phyloP scores from a whole-genome alignment of 2,113 vertebrate genomes.

The Neotoma lepida region DNA sequence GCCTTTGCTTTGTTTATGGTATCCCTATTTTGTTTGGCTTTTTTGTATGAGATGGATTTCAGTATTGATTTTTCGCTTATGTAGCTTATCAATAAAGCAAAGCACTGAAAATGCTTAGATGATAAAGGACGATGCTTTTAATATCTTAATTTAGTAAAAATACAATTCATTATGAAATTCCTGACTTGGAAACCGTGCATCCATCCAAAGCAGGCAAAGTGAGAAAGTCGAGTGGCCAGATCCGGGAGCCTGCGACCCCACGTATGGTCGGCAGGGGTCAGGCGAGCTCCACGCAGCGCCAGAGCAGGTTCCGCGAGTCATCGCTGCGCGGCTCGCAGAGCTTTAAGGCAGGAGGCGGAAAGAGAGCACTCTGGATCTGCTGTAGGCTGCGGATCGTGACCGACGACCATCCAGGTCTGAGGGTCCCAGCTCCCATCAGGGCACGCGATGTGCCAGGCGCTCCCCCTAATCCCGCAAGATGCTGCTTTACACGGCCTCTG shows the following conservation, averaged over 20 bases:
- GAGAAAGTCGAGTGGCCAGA: rapidly evolving
- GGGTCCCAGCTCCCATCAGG: background rate
- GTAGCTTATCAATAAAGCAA: too few species aligned
- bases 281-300: conserved; percentile 66
- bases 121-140: background rate
- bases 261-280: conserved; percentile 65
- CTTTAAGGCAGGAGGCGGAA: rapidly evolving
- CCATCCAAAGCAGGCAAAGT: background rate
- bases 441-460: background rate
- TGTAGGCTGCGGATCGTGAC: background rate
- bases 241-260: background rate
- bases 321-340: rapidly evolving
- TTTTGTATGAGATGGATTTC: conserved; percentile 23
- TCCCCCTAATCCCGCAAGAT: rapidly evolving
- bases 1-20: conserved; percentile 5
- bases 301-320: rapidly evolving
- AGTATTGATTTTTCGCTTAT: too few species aligned
- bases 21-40: background rate
- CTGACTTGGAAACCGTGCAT: background rate
- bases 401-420: too few species aligned
- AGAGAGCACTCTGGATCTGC: background rate
- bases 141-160: background rate
- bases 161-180: background rate
- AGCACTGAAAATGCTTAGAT: too few species aligned
- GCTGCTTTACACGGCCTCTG: background rate